Conservation (phyloP, 2,797 vertebrate genomes). For the Scolopax rusticola region DNA sequence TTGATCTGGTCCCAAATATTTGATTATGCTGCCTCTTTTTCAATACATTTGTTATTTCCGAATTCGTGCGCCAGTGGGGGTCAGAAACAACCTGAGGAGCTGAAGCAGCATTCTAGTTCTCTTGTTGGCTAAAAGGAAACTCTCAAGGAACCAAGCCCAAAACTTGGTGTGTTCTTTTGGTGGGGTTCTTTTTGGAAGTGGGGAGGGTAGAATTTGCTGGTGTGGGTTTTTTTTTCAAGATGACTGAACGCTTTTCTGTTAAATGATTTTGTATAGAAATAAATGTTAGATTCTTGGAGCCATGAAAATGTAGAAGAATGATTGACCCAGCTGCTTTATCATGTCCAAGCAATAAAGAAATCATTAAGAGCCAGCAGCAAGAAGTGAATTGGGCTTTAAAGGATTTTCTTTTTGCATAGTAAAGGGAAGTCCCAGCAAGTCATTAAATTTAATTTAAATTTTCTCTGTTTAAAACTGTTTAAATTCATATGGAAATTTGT, state of each 20-base stretch:
- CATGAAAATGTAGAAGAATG: constrained; percentile 10
- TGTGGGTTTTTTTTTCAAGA: neutral
- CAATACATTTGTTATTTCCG: neutral
- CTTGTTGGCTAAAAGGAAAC: neutral
- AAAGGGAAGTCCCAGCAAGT: neutral
- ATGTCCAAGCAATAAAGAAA: constrained; percentile 35
- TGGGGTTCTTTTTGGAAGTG: no score
- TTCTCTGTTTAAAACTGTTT: neutral
- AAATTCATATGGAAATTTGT: neutral
- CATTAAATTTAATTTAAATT: constrained; percentile 6
- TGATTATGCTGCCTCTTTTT: neutral
- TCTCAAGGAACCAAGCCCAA: neutral
- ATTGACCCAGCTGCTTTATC: constrained; percentile 33
- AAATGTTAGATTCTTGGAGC: neutral
- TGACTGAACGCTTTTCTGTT: neutral
- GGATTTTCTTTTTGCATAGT: constrained; percentile 36
- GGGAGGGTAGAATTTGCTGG: neutral
- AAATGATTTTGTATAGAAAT: neutral
- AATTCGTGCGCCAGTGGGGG: neutral
- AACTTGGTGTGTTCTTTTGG: neutral
- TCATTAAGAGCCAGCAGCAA: constrained; percentile 16
- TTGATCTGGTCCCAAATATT: neutral
- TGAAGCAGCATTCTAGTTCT: neutral
- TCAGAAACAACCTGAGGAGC: neutral
- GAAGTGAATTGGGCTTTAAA: constrained; percentile 28